Evolutionary conservation across 2,888 invertebrate species (phyloP).

Genomic region (Melieria crassipennis): DNA sequence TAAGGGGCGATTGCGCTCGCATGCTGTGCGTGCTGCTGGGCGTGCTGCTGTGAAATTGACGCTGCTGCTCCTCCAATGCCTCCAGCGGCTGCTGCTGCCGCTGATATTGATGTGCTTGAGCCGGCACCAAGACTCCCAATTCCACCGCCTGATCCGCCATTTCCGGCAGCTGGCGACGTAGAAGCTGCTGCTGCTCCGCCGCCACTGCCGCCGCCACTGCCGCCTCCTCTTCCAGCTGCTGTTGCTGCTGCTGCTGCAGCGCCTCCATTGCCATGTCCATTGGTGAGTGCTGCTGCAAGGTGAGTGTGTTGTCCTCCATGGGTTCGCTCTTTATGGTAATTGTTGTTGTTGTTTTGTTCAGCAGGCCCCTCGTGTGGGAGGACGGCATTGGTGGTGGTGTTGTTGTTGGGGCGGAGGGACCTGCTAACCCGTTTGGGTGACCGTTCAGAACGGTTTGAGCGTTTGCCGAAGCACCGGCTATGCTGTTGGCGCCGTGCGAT

Average conservation of each 20-base stretch:
- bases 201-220: slow-evolving; percentile 35
- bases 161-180: slow-evolving; percentile 28
- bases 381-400: slow-evolving; percentile 69
- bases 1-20: slow-evolving; percentile 54
- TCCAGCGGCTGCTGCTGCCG: slow-evolving; percentile 37
- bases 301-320: slow-evolving; percentile 56
- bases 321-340: slow-evolving; percentile 57
- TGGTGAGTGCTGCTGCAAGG: slow-evolving; percentile 51
- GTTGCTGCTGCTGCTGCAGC: slow-evolving; percentile 49
- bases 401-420: slow-evolving; percentile 87
- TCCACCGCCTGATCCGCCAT: slow-evolving; percentile 35
- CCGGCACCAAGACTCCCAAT: slow-evolving; percentile 13
- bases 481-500: slow-evolving; percentile 61
- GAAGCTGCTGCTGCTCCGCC: slow-evolving; percentile 38
- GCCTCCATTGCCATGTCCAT: slow-evolving; percentile 67
- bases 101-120: slow-evolving; percentile 25
- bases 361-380: slow-evolving; percentile 93
- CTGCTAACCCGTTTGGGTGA: slow-evolving; percentile 97
- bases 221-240: slow-evolving; percentile 40
- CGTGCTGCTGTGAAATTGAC: slow-evolving; percentile 47
- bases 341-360: slow-evolving; percentile 74
- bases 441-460: slow-evolving; percentile 68
- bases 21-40: slow-evolving; percentile 47
- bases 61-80: slow-evolving; percentile 39
- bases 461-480: slow-evolving; percentile 47